phyloP scores from a whole-genome alignment of 2,888 invertebrate genomes.

The Epinotia ramella region DNA sequence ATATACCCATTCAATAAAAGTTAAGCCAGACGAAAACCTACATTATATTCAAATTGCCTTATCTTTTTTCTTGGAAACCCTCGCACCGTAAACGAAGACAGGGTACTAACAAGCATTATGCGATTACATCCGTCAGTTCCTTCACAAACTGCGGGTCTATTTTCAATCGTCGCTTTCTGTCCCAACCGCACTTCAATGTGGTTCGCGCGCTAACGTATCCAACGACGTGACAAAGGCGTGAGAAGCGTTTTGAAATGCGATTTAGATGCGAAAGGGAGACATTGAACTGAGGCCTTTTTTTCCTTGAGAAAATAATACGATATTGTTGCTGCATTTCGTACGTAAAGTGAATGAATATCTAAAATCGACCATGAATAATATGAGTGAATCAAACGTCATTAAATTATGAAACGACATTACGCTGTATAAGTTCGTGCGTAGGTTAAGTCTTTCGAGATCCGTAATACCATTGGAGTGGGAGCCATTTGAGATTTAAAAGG shows the following conservation, averaged over 20 bases:
- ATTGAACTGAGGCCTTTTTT: neutral
- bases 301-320: neutral
- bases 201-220: neutral
- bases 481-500: neutral
- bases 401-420: no score
- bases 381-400: no score
- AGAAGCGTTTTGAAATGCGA: neutral
- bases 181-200: neutral
- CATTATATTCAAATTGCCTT: conserved; percentile 29
- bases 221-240: neutral
- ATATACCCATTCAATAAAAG: neutral
- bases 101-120: conserved; percentile 1
- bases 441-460: neutral
- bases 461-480: neutral
- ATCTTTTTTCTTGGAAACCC: conserved; percentile 17
- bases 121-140: conserved; percentile 7
- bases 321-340: neutral
- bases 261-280: neutral
- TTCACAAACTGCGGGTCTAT: neutral
- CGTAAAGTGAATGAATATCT: neutral
- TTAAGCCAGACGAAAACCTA: conserved; percentile 11
- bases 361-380: no score
- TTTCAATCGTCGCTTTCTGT: neutral
- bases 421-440: neutral
- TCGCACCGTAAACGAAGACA: neutral